These are phyloP conservation scores for Anoplius nigerrimus DNA, from an alignment of 2,888 invertebrate species.

Conservation along the genomic window DNA sequence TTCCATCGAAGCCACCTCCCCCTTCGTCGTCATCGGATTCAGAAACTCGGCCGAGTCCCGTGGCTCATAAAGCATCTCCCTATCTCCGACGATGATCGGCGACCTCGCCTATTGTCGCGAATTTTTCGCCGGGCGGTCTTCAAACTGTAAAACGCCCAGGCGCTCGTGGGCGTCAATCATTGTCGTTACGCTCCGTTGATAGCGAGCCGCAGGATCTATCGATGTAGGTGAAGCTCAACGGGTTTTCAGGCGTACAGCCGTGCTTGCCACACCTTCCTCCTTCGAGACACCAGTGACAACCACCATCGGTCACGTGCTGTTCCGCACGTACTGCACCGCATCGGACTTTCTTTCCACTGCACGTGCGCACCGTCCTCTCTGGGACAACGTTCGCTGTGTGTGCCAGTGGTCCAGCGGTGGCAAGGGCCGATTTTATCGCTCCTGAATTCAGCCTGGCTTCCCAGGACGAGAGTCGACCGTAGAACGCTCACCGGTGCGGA, in stretches of 20 bases:
- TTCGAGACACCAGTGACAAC: constrained; percentile 25
- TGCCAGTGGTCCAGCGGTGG: neutral
- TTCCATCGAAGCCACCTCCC: no score
- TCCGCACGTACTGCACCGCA: constrained; percentile 51
- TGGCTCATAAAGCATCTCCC: no score
- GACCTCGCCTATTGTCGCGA: no score
- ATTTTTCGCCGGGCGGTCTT: no score
- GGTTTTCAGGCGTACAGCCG: constrained; percentile 25
- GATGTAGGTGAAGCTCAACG: constrained; percentile 24
- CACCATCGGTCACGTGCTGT: constrained; percentile 46
- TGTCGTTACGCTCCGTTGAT: neutral
- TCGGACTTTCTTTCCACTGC: constrained; percentile 50
- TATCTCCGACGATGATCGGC: no score
- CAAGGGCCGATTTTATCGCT: neutral
- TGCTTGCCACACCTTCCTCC: constrained; percentile 46
- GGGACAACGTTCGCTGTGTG: constrained; percentile 18
- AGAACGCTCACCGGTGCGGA: no score
- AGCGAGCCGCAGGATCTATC: constrained; percentile 10
- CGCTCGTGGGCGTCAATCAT: constrained; percentile 8
- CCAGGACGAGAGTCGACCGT: no score
- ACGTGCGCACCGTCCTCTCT: constrained; percentile 19
- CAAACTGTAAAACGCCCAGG: constrained; percentile 1
- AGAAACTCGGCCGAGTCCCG: no score
- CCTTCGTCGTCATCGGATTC: no score
- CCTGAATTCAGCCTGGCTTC: no score